Percentiles rank a stretch among this genome's conserved stretches.
These are phyloP conservation scores for Petrocephalus schoutedeni DNA, from an alignment of 2,797 vertebrate species.

Conservation along the genomic window DNA sequence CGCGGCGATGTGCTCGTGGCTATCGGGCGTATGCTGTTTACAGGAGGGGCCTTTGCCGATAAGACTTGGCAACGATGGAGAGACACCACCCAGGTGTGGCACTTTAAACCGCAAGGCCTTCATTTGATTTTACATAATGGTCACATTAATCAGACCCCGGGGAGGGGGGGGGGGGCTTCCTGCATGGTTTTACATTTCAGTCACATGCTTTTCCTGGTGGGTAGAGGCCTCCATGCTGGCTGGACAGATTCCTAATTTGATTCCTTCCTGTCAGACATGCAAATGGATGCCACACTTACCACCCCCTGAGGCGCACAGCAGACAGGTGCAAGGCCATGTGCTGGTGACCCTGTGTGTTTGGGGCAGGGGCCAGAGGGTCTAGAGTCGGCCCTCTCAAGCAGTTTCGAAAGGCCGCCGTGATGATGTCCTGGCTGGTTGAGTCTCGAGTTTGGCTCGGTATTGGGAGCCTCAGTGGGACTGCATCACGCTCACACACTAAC, in stretches of 20 bases:
- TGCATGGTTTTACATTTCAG: background rate
- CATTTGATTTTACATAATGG: background rate
- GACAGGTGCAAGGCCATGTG: background rate
- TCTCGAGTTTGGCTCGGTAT: background rate
- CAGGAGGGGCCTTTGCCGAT: constrained; percentile 10
- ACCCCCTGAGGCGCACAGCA: background rate
- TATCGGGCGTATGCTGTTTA: background rate
- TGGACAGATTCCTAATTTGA: background rate
- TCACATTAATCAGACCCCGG: constrained; percentile 3
- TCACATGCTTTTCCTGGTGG: background rate
- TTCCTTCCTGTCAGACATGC: background rate
- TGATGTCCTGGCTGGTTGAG: background rate
- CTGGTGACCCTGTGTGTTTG: background rate
- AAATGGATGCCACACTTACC: background rate
- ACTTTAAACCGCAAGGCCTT: background rate
- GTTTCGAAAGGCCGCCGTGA: background rate
- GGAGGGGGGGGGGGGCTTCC: background rate
- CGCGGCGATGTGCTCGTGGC: background rate
- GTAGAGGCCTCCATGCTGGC: background rate
- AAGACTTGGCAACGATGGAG: background rate
- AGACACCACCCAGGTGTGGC: background rate
- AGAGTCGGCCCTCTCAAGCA: background rate
- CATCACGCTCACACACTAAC: background rate
- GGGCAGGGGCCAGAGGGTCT: background rate
- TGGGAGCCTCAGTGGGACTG: background rate